Conservation (phyloP, 37 sponge, comb jelly and placozoan species). For the Theonella swinhoei region DNA sequence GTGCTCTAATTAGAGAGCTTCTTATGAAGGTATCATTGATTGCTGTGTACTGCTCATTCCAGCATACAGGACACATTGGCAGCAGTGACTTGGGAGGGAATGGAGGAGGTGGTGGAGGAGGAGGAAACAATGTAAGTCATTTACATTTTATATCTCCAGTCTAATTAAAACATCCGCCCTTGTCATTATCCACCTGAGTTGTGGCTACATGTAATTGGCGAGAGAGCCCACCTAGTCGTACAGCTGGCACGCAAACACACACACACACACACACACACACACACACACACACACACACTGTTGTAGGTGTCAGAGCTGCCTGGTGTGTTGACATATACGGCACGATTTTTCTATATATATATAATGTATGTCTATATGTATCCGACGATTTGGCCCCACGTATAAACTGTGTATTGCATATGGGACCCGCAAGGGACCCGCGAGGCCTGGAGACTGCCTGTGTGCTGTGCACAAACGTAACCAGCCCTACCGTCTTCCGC, state of each 20-base stretch:
- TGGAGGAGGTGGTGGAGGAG: background rate
- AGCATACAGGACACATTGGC: conserved; percentile 91
- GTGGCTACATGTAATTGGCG: background rate
- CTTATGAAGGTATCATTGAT: too few relatives aligned
- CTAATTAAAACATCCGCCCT: background rate
- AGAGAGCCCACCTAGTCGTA: background rate
- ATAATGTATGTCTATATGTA: too few relatives aligned
- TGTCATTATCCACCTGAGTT: background rate
- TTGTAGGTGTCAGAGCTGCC: too few relatives aligned
- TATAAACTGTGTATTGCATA: too few relatives aligned
- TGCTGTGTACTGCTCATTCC: background rate
- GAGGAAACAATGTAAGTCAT: conserved; percentile 62
- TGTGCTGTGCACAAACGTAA: too few relatives aligned
- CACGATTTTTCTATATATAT: too few relatives aligned
- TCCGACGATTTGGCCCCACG: too few relatives aligned
- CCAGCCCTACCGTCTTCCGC: too few relatives aligned
- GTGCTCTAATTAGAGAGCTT: too few relatives aligned
- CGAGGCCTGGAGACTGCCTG: too few relatives aligned
- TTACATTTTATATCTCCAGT: background rate
- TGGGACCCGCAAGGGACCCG: too few relatives aligned
- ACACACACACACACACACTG: conserved; percentile 10
- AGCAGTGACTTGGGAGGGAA: conserved; percentile 74
- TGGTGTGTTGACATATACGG: too few relatives aligned
- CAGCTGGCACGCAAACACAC: background rate
- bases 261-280: background rate